Percentiles rank a stretch among this genome's conserved stretches.
These are phyloP conservation scores for Caenorhabditis sp. DNA, from an alignment of 2,888 invertebrate genomes.

Conservation along the genomic window DNA sequence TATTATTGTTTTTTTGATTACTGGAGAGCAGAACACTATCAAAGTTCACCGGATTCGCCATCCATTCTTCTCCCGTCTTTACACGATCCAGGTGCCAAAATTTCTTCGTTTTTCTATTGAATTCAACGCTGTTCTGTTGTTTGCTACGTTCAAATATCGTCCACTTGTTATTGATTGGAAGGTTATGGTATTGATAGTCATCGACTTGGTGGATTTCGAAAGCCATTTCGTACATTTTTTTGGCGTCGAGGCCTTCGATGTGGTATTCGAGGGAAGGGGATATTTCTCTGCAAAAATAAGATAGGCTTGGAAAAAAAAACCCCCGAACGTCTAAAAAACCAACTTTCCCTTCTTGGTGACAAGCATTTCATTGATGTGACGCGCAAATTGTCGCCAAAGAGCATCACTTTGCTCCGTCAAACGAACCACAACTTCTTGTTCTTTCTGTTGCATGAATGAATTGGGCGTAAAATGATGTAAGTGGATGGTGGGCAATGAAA, in stretches of 20 bases:
- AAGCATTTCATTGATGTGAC: slow-evolving; percentile 97
- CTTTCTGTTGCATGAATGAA: background rate
- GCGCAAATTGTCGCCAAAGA: slow-evolving; percentile 92
- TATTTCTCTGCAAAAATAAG: slow-evolving; percentile 83
- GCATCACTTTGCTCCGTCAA: slow-evolving; percentile 77
- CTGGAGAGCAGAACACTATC: slow-evolving; percentile 65
- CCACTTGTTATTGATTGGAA: slow-evolving; percentile 54
- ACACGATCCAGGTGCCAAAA: slow-evolving; percentile 42
- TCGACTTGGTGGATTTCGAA: slow-evolving; percentile 78
- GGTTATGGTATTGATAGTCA: slow-evolving; percentile 61
- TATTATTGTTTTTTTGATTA: slow-evolving; percentile 34
- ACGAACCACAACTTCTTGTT: background rate
- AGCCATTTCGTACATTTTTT: slow-evolving; percentile 83
- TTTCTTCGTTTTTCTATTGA: slow-evolving; percentile 33
- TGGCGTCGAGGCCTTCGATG: slow-evolving; percentile 82
- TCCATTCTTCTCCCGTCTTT: slow-evolving; percentile 47
- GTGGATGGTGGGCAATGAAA: background rate
- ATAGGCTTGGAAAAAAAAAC: background rate
- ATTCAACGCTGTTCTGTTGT: no score
- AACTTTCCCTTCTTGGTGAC: slow-evolving; percentile 97
- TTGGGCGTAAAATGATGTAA: background rate
- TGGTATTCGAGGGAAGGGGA: slow-evolving; percentile 86
- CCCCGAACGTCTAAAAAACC: background rate
- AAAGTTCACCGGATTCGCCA: slow-evolving; percentile 52
- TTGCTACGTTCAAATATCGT: no score